Evolutionary conservation across 1,140 invertebrate species (phyloP).

Genomic region (Drosophila athabasca): DNA sequence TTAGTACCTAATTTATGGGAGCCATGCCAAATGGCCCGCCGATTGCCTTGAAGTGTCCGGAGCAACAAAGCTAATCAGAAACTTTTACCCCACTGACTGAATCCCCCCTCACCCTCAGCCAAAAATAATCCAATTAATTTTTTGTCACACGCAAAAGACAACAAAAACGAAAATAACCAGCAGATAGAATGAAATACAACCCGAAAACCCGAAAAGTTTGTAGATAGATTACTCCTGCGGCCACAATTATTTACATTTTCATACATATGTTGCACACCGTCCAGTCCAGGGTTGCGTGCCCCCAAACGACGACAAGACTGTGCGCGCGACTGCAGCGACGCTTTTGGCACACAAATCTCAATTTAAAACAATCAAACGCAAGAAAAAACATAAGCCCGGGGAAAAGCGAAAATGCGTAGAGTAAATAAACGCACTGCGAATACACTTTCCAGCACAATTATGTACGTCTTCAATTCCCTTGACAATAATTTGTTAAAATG

Average conservation of each 20-base stretch:
- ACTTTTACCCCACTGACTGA: conserved; percentile 31
- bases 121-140: conserved; percentile 47
- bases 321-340: conserved; percentile 31
- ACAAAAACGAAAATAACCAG: conserved; percentile 23
- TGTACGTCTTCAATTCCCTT: too few species aligned
- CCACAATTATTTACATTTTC: conserved; percentile 30
- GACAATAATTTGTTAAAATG: too few species aligned
- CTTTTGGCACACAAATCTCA: conserved; percentile 74
- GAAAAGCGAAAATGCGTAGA: conserved; percentile 34
- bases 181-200: conserved; percentile 40
- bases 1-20: conserved; percentile 58
- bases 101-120: neutral
- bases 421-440: too few species aligned
- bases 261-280: conserved; percentile 31
- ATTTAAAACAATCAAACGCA: conserved; percentile 79
- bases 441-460: too few species aligned
- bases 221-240: conserved; percentile 26
- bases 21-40: conserved; percentile 13
- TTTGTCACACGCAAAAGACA: conserved; percentile 31
- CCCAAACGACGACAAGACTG: conserved; percentile 4
- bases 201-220: conserved; percentile 12
- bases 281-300: neutral
- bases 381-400: conserved; percentile 59
- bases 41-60: conserved; percentile 15
- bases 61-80: conserved; percentile 57